Conservation (phyloP, 2,797 vertebrate genomes). For the Tragelaphus eurycerus region DNA sequence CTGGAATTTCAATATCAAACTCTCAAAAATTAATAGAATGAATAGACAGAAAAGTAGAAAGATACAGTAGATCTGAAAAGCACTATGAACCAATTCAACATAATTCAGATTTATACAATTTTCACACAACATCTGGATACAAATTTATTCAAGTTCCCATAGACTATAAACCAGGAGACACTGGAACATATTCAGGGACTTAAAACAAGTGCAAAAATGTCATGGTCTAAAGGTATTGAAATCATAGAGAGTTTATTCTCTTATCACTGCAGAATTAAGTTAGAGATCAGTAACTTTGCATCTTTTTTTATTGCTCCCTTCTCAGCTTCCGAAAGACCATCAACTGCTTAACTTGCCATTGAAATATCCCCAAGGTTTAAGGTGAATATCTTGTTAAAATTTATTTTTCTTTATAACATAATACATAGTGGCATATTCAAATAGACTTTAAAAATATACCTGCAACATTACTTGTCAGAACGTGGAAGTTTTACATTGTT, state of each 20-base stretch:
- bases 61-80: not conserved
- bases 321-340: not conserved
- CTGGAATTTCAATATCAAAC: not conserved
- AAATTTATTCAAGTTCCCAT: not conserved
- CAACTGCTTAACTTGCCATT: not conserved
- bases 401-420: conserved; percentile 6
- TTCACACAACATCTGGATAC: not conserved
- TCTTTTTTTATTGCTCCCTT: not conserved
- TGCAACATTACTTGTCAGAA: not conserved
- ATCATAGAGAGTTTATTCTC: not conserved
- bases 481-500: not conserved
- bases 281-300: not conserved
- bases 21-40: not conserved
- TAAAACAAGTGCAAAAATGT: not conserved
- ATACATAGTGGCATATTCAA: not conserved
- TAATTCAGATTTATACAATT: not conserved
- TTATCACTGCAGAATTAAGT: fast-evolving
- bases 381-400: not conserved
- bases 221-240: not conserved
- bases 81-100: not conserved
- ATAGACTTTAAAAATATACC: not conserved
- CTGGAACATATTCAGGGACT: not conserved
- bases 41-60: not conserved
- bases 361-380: not conserved
- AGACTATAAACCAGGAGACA: not conserved